These are phyloP conservation scores for Priocnemis perturbator DNA, from an alignment of 2,888 invertebrate genomes.

Conservation along the genomic window DNA sequence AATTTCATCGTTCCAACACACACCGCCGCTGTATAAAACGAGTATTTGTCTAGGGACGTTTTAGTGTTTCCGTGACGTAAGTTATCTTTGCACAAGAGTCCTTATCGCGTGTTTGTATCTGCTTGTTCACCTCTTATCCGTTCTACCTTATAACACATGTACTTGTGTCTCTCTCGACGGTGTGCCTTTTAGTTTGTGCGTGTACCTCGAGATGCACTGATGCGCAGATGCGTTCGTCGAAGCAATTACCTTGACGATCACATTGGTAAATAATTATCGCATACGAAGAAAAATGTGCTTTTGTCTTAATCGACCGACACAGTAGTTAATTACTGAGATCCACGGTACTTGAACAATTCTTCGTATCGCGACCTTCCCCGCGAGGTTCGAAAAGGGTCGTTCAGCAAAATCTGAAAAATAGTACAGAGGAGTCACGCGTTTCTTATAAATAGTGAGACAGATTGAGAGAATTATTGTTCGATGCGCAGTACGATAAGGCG, in stretches of 20 bases:
- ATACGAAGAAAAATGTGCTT: neutral
- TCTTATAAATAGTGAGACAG: too few species aligned
- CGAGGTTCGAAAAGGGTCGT: too few species aligned
- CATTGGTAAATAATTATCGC: slow-evolving; percentile 8
- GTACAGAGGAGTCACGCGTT: too few species aligned
- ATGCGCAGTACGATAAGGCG: too few species aligned
- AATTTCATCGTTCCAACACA: slow-evolving; percentile 39
- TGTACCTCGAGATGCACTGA: neutral
- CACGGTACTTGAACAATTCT: too few species aligned
- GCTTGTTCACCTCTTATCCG: slow-evolving; percentile 20
- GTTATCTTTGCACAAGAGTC: slow-evolving; percentile 58
- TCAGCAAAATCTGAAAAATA: too few species aligned
- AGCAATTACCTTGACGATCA: neutral
- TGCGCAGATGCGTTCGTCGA: neutral
- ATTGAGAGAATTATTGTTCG: too few species aligned
- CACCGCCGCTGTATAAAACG: slow-evolving; percentile 37
- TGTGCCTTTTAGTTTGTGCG: neutral
- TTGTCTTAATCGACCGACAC: too few species aligned
- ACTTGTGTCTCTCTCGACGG: slow-evolving; percentile 3
- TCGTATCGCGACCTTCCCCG: too few species aligned
- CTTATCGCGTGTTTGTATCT: slow-evolving; percentile 30
- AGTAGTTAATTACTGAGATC: too few species aligned
- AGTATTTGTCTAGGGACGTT: slow-evolving; percentile 52
- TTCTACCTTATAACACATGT: slow-evolving; percentile 9
- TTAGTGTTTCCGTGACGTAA: slow-evolving; percentile 59